Evolutionary conservation across 2,888 invertebrate species (phyloP), one percentile per base, ranked within the genome.

Genomic region (Lysandra coridon): DNA sequence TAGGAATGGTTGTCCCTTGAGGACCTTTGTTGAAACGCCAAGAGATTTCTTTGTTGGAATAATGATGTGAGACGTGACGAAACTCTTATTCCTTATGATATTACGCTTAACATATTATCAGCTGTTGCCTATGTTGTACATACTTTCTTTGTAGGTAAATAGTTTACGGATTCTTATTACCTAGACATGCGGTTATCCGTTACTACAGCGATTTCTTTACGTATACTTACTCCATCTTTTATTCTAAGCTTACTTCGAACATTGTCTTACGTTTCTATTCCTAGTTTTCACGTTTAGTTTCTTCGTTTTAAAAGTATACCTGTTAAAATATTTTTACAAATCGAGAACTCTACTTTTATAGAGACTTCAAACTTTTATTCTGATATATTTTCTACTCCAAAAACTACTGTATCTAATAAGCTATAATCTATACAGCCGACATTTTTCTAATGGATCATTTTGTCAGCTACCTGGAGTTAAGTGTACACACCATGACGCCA

Each of bases 401-500:
- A 69, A 33, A 69, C 14, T 64, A 12, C 12, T 3, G 4, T 33
- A 23, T 44, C 1, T 17, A 60, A 23, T 23, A 62, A 7, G 2
- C 62, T 7, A 6, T n/a, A 17, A 60, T 62, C 60, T 64, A 30
- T 53, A 76, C 5, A 57, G 17, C 33, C 76, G 14, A 30, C 17
- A 57, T 76, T 76, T 57, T 30, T 33, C 30, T 57, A 76, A 53
- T 76, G 76, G 75, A 76, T 76, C 76, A 57, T 64, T 79, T 74
- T 64, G 44, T 62, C 79, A 79, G 75, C 79, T 79, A 62, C 79
- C 75, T 79, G 62, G 30, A 49, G 62, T 40, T 79, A 75, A 75
- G 60, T 78, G 12, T 60, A 82, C 30, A 79, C 76, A 75, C 80
- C 75, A 81, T 85, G 87, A 87, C 86, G 86, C 82, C 85, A 83